Percentiles rank a stretch among this genome's conserved stretches.
Conservation (phyloP, 2,888 invertebrate genomes). For the Hoplodrina blanda region DNA sequence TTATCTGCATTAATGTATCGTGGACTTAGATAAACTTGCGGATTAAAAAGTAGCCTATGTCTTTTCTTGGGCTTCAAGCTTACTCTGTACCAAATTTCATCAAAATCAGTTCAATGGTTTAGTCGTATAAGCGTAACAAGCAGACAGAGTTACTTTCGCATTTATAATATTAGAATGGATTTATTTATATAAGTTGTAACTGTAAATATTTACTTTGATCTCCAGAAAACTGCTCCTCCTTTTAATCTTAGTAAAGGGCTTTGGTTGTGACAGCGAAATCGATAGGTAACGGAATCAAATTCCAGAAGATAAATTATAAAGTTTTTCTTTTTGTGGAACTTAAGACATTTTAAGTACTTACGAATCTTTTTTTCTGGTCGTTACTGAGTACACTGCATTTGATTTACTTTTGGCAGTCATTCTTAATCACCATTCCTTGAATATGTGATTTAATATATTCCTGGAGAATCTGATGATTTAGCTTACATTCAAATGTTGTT, state of each 20-base stretch:
- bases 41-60: no score
- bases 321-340: constrained; percentile 16
- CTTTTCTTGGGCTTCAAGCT: no score
- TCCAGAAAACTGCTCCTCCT: not conserved
- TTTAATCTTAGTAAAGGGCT: not conserved
- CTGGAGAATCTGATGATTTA: not conserved
- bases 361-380: not conserved
- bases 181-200: no score
- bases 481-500: not conserved
- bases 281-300: constrained; percentile 22
- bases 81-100: no score
- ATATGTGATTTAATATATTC: no score
- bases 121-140: no score
- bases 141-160: no score
- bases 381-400: constrained; percentile 1
- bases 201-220: constrained; percentile 3
- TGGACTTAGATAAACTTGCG: no score
- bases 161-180: no score
- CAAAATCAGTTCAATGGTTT: no score
- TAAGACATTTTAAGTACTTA: constrained; percentile 2
- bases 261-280: constrained; percentile 31
- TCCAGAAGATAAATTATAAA: constrained; percentile 43
- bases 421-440: not conserved
- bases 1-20: no score
- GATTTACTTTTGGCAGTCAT: constrained; percentile 23